These are phyloP conservation scores for Pangasius larnaudii DNA, from an alignment of 2,797 vertebrate genomes.

Conservation along the genomic window DNA sequence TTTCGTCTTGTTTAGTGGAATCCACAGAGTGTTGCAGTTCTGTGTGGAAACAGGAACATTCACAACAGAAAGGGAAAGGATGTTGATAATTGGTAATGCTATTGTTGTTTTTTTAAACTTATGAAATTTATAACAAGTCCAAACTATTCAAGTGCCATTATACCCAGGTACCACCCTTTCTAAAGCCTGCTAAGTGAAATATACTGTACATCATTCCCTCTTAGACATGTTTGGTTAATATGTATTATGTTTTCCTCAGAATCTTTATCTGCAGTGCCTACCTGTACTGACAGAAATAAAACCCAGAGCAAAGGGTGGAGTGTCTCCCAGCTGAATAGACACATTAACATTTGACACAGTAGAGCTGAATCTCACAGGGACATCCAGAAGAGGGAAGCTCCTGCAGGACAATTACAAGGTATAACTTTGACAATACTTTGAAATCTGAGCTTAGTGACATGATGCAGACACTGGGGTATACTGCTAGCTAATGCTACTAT, in stretches of 20 bases:
- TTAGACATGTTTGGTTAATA: background rate
- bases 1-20: conserved; percentile 76
- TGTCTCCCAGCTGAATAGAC: conserved; percentile 93
- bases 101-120: background rate
- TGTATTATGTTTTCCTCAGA: too few species aligned
- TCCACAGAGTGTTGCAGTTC: conserved; percentile 78
- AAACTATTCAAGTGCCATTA: background rate
- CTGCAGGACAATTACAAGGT: conserved; percentile 69
- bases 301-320: conserved; percentile 92
- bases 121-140: background rate
- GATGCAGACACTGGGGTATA: background rate
- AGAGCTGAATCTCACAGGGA: conserved; percentile 86
- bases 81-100: background rate
- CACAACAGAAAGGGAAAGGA: background rate
- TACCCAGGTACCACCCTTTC: background rate
- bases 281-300: conserved; percentile 89
- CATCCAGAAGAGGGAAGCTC: conserved; percentile 85
- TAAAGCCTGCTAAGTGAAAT: background rate
- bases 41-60: conserved; percentile 49
- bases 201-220: too few species aligned
- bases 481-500: background rate
- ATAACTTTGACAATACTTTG: background rate
- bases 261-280: conserved; percentile 61
- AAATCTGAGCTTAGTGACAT: background rate
- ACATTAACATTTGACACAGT: conserved; percentile 90